Base-by-base conservation (phyloP, 2,113 vertebrate genomes). In the Pedionomus torquatus region DNA sequence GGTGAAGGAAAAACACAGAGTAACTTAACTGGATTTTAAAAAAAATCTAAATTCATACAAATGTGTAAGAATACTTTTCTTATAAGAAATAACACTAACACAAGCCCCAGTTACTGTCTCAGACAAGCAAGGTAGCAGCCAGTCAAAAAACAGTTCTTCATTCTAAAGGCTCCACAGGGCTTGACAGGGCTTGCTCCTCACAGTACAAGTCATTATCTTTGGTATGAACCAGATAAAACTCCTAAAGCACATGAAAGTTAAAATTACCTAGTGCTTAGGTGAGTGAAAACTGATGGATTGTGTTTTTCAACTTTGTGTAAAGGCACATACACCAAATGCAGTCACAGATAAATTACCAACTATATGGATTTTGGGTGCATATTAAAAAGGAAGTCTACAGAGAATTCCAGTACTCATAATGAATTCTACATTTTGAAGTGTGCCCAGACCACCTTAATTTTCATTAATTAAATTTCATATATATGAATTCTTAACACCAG, bases 291-390 rank as follows among this genome's bases (percentile, higher is more conserved):
- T 28, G 17, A 17, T 54, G 46, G 19, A 61, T 24, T 2, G 1
- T 8, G n/a, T 21, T 65, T 85, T 65, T 60, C 37, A 69, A 10
- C 0, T 1, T 26, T 1, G 1, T 24, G 37, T 3, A 57, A 13
- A 70, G 10, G 4, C 65, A 65, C 0, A 4, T 37, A 52, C 41
- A 57, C 4, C 11, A 35, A 61, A 6, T 5, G 17, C 1, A 5
- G n/a, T 9, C 80, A 26, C 26, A 90, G 41, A n/a, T 6, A 58
- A 44, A 44, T 20, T 44, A 54, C 10, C 54, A 90, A 7, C 7
- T 69, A 5, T 5, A 52, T 4, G 20, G 17, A 39, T 61, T 92
- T 85, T 41, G 37, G 3, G 9, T 41, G 28, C 7, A 61, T 28
- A 66, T 4, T 21, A 37, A 39, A 54, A 57, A 84, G 6, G 23